phyloP scores from a whole-genome alignment of 2,888 invertebrate species.

The Sycophila texana region DNA sequence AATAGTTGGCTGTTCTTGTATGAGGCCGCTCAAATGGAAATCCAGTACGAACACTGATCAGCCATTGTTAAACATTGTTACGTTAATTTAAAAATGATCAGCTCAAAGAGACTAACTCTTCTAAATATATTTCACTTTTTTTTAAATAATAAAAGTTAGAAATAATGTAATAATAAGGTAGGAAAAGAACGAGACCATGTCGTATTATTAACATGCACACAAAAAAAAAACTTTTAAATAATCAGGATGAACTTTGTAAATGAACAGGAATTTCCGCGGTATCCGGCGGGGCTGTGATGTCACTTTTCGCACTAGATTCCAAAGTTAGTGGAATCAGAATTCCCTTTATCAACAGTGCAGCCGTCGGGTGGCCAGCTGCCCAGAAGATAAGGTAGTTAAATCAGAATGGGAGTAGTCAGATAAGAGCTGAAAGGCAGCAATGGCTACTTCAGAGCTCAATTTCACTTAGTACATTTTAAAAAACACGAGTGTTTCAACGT shows the following conservation, averaged over 20 bases:
- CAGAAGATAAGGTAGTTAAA: background rate
- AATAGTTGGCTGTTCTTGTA: slow-evolving; percentile 33
- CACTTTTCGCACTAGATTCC: slow-evolving; percentile 11
- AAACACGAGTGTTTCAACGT: no score
- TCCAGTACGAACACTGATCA: background rate
- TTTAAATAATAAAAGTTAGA: no score
- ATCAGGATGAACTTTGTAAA: background rate
- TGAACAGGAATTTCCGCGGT: slow-evolving; percentile 22
- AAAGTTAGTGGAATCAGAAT: slow-evolving; percentile 1
- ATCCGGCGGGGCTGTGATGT: slow-evolving; percentile 4
- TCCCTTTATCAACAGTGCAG: slow-evolving; percentile 15
- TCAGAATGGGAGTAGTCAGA: slow-evolving; percentile 20
- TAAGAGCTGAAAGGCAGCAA: slow-evolving; percentile 9
- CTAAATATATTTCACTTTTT: no score
- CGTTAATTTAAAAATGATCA: no score
- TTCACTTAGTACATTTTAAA: background rate
- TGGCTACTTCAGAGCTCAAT: slow-evolving; percentile 1
- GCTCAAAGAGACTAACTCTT: no score
- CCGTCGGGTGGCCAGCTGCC: background rate
- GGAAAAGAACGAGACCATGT: no score
- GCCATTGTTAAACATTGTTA: background rate
- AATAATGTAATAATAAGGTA: no score
- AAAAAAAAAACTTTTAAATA: background rate
- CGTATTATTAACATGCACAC: background rate
- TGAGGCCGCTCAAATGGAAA: background rate